Evolutionary conservation across 2,888 invertebrate genomes (phyloP), one percentile per base, ranked within the genome.

Genomic region (Dasypolia templi): DNA sequence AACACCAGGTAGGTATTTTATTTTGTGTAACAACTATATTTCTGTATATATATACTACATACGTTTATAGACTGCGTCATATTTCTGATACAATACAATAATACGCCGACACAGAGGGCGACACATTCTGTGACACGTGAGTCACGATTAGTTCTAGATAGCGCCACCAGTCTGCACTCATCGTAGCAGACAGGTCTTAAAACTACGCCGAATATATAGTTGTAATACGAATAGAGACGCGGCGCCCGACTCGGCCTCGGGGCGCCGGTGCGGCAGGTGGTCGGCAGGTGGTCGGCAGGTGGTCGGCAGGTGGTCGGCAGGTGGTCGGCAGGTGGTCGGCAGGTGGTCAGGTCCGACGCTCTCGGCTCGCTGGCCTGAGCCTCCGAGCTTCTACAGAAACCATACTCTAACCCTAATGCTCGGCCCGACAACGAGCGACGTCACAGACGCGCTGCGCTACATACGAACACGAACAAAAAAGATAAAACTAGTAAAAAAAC

Each of bases 381-480:
- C 70, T 42, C 56, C 55, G 72, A 56, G 82, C 82, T 77, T 75
- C 85, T 81, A 84, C 81, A 76, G 74, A 85, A 83, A 77, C 78
- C 78, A 74, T 82, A 77, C 80, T 79, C 76, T 87, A 81, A 81
- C 75, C 78, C 79, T 84, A 85, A 72, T 55, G 71, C 79, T 80
- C 88, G 78, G 77, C 76, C 79, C 78, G 82, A 14, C 69, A 42
- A 63, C 63, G 69, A 76, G 53, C 70, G 56, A 22, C 59, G 71
- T 71, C 67, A n/a, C 46, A 32, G 69, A 75, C 75, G 79, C 86
- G 86, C 83, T 59, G 58, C 77, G 53, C 77, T 67, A 81, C 72
- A n/a, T 72, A 70, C 74, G 86, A 83, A 78, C 77, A 75, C 85
- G 85, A 82, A 86, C 87, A 85, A 84, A 85, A 77, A 81, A 86